phyloP scores from a whole-genome alignment of 2,888 invertebrate species.

The Leucoma salicis region DNA sequence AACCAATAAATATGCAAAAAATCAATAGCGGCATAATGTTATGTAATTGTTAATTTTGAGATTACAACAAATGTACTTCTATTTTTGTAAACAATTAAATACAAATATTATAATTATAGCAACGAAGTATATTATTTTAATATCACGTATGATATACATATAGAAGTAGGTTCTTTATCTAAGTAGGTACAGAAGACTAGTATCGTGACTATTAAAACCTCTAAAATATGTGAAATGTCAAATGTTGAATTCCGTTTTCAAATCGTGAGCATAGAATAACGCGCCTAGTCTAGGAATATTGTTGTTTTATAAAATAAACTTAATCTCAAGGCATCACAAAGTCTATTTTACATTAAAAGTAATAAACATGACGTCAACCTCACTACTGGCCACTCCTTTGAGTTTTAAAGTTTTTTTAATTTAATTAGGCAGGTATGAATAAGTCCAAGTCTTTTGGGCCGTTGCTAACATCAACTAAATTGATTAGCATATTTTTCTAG shows the following conservation, averaged over 20 bases:
- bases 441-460: neutral
- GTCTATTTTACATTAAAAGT: constrained; percentile 10
- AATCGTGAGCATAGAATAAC: constrained; percentile 39
- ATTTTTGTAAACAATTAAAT: no score
- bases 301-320: constrained; percentile 7
- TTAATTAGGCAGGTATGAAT: constrained; percentile 1
- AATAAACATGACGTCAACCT: constrained; percentile 26
- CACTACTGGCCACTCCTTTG: constrained; percentile 21
- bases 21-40: no score
- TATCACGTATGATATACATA: no score
- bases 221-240: constrained; percentile 45
- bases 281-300: constrained; percentile 25
- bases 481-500: neutral
- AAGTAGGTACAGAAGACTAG: no score
- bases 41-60: no score
- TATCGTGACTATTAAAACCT: constrained; percentile 4
- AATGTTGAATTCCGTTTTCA: constrained; percentile 54
- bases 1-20: no score
- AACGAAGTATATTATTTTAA: no score
- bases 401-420: constrained; percentile 16
- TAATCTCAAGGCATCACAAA: constrained; percentile 5
- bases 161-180: no score
- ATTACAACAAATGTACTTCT: no score
- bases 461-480: neutral
- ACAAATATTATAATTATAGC: no score